Evolutionary conservation across 2,888 invertebrate species (phyloP).

Genomic region (Drosophila stalkeri): DNA sequence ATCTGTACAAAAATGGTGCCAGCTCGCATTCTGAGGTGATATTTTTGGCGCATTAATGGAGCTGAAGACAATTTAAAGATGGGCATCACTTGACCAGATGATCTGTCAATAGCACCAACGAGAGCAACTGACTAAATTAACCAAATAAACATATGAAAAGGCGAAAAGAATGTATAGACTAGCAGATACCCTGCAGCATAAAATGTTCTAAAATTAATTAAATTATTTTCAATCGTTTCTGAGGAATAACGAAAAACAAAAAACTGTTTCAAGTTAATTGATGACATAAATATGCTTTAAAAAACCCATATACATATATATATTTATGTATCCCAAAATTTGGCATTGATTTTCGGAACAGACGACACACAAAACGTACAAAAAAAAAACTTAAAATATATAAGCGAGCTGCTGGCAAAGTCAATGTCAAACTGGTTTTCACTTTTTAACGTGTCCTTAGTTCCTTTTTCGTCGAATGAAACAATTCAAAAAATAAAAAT

Average conservation of each 20-base stretch:
- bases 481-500: conserved; percentile 19
- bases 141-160: conserved; percentile 4
- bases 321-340: background rate
- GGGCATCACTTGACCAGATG: conserved; percentile 60
- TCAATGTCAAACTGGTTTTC: conserved; percentile 77
- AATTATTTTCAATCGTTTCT: background rate
- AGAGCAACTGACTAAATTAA: background rate
- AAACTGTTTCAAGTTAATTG: background rate
- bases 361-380: conserved; percentile 21
- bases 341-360: conserved; percentile 57
- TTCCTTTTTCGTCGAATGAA: conserved; percentile 63
- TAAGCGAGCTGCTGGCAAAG: conserved; percentile 42
- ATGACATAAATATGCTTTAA: background rate
- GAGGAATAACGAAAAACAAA: background rate
- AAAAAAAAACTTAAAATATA: background rate
- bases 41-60: conserved; percentile 70
- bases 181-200: background rate
- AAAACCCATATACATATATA: background rate
- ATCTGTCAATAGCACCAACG: conserved; percentile 39
- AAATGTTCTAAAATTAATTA: background rate
- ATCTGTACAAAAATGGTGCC: conserved; percentile 64
- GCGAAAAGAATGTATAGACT: background rate
- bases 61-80: conserved; percentile 67
- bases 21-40: conserved; percentile 58
- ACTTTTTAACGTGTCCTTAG: conserved; percentile 74